Conservation (phyloP, 2,113 vertebrate genomes). For the Mastomys natalensis region DNA sequence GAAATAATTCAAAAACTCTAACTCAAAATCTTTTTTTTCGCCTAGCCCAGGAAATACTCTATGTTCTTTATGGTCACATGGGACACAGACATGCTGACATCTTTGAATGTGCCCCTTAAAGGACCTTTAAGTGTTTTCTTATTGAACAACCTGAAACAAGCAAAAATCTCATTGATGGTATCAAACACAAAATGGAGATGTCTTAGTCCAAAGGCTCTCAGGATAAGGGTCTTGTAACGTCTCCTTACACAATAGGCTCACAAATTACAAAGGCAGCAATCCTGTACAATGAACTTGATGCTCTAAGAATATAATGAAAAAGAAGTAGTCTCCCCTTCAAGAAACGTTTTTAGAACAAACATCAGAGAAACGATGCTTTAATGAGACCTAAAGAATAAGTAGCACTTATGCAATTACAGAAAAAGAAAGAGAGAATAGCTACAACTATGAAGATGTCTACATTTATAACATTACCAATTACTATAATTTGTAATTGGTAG, state of each 20-base stretch:
- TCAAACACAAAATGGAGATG: slow-evolving; percentile 16
- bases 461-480: background rate
- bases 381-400: background rate
- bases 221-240: background rate
- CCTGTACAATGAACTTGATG: background rate
- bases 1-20: background rate
- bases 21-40: background rate
- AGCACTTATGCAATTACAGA: background rate
- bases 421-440: background rate
- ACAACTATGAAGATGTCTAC: slow-evolving; percentile 12
- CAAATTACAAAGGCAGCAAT: background rate
- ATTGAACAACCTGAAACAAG: slow-evolving; percentile 30
- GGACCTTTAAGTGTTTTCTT: background rate
- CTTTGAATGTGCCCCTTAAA: background rate
- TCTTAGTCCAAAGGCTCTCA: slow-evolving; percentile 2
- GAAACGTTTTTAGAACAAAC: background rate
- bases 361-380: slow-evolving; percentile 12
- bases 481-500: background rate
- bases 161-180: background rate
- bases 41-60: slow-evolving; percentile 12
- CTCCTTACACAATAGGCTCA: background rate
- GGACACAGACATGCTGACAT: background rate
- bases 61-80: background rate
- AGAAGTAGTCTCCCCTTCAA: background rate
- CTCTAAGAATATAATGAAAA: background rate